Base-by-base conservation (phyloP, 2,113 vertebrate genomes). In the Scalopus aquaticus region DNA sequence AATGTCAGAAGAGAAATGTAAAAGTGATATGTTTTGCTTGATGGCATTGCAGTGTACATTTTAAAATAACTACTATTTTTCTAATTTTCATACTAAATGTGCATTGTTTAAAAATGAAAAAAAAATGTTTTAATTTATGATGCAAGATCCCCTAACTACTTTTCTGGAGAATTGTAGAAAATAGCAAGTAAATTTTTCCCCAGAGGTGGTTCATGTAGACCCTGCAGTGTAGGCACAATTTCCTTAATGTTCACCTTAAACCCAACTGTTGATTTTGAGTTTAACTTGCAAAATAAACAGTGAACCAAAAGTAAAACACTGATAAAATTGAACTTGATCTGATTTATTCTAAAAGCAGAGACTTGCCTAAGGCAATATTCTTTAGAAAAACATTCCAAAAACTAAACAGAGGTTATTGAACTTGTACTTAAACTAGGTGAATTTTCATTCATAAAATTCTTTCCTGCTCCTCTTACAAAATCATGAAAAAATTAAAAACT, bases 401-500 rank as follows among this genome's bases (percentile, higher is more conserved):
- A 72, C 28, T 74, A 79, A 95, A 82, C 94, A 82, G 84, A 83
- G 15, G 69, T 37, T 86, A 28, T 35, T 80, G 26, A 86, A 77
- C 58, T 80, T 94, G 5, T 83, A 72, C 74, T 94, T 95, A 95
- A 94, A 74, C 54, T 37, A 83, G 87, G 79, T 95, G 58, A 90
- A 64, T 93, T 96, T 96, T 96, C 92, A 94, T 96, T 96, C 94
- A 96, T 93, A 96, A 95, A 96, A 91, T 87, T 89, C 72, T 74
- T 93, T 87, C 64, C 83, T 93, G 64, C 58, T 76, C 32, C 30
- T 91, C 54, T 81, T 88, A 88, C 24, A 92, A 56, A 44, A 84
- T 51, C 46, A 64, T 20, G 49, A 93, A 84, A 95, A 91, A 91
- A 92, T 56, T 80, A 67, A 93, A 94, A 94, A 64, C 76, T 87